Percentiles rank a stretch among this genome's conserved stretches.
phyloP scores from a whole-genome alignment of 2,797 vertebrate species.

The Nyctibius grandis region DNA sequence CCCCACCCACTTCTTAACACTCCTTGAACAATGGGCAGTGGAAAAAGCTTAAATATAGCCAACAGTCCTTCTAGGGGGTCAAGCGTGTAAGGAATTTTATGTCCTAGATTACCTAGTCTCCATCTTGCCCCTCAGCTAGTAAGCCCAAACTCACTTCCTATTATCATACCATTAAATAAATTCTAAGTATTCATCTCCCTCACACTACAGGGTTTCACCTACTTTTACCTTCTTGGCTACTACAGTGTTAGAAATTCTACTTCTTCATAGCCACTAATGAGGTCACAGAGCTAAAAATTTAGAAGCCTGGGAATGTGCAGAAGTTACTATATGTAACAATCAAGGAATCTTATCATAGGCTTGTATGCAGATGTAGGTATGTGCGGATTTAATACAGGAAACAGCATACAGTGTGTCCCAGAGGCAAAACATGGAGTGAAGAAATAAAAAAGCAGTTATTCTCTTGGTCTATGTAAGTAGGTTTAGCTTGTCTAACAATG shows the following conservation, averaged over 20 bases:
- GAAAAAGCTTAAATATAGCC: not conserved
- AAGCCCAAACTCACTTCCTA: not conserved
- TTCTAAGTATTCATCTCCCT: not conserved
- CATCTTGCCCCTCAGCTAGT: not conserved
- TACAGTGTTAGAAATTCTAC: not conserved
- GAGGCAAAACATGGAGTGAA: slow-evolving; percentile 63
- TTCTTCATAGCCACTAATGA: not conserved
- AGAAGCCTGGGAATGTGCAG: slow-evolving; percentile 13
- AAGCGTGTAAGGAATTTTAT: not conserved
- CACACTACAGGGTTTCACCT: not conserved
- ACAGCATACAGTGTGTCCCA: slow-evolving; percentile 61
- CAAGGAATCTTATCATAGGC: slow-evolving; percentile 56
- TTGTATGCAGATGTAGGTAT: slow-evolving; percentile 50
- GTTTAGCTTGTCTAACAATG: slow-evolving; percentile 35
- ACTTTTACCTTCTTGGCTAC: not conserved
- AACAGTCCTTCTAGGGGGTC: not conserved
- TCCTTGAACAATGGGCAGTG: not conserved
- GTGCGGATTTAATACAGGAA: slow-evolving; percentile 56
- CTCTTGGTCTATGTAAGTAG: not conserved
- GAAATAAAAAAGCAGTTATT: slow-evolving; percentile 65
- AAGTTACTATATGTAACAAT: slow-evolving; percentile 15
- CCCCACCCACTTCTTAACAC: not conserved
- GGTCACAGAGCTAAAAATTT: not conserved
- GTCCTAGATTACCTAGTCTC: not conserved
- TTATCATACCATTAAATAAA: not conserved